These are phyloP conservation scores for Catostomus latipinnis DNA, from an alignment of 2,797 vertebrate species.

Conservation along the genomic window DNA sequence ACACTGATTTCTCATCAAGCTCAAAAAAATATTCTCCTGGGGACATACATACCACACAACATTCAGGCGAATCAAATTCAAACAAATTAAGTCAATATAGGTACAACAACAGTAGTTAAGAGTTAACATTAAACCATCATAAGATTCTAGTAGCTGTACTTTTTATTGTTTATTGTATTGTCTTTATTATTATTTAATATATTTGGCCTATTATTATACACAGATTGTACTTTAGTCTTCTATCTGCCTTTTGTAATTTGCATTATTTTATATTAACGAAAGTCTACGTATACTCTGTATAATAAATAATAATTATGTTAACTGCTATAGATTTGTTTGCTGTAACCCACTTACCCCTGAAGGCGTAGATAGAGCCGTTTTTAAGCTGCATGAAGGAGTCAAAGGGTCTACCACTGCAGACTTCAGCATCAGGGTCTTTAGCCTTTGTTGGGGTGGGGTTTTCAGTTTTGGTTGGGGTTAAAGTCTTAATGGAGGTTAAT, in stretches of 20 bases:
- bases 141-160: not conserved
- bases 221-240: too few relatives aligned
- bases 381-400: conserved; percentile 86
- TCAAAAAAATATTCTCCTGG: conserved; percentile 85
- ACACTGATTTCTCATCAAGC: conserved; percentile 76
- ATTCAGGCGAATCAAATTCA: not conserved
- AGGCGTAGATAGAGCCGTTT: conserved; percentile 85
- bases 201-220: too few relatives aligned
- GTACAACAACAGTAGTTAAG: not conserved
- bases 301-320: not conserved
- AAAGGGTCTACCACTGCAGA: conserved; percentile 85
- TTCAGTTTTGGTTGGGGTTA: conserved; percentile 32
- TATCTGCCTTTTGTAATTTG: too few relatives aligned
- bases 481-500: not conserved
- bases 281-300: too few relatives aligned
- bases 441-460: not conserved
- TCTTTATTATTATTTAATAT: not conserved
- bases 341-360: conserved; percentile 76
- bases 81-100: not conserved
- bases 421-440: conserved; percentile 72
- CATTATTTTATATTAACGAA: too few relatives aligned
- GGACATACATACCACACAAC: conserved; percentile 15
- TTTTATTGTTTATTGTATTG: too few relatives aligned
- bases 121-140: not conserved
- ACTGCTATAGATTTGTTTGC: not conserved